Percentiles rank a stretch among this genome's conserved stretches.
phyloP scores from a whole-genome alignment of 2,888 invertebrate genomes.

The Cantharis rustica region DNA sequence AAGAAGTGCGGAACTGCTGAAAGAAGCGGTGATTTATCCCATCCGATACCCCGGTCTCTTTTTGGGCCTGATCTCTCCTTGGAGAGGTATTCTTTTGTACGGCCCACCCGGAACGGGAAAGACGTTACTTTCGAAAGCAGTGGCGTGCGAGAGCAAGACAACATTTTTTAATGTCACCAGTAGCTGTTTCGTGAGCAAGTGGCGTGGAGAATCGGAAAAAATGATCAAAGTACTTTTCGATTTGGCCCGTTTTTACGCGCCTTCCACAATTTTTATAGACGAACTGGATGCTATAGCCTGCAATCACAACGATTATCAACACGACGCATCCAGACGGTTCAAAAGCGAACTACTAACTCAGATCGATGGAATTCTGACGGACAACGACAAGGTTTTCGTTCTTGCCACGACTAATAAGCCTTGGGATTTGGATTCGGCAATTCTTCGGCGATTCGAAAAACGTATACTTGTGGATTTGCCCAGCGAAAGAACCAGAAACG shows the following conservation, averaged over 20 bases:
- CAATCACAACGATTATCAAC: conserved; percentile 69
- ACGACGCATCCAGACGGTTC: conserved; percentile 85
- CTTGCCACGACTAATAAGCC: conserved; percentile 91
- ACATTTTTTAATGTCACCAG: conserved; percentile 92
- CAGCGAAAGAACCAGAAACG: conserved; percentile 64
- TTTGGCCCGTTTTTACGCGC: conserved; percentile 77
- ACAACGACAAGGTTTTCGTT: conserved; percentile 71
- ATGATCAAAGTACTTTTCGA: conserved; percentile 87
- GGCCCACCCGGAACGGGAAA: conserved; percentile 84
- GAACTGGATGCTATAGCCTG: conserved; percentile 88
- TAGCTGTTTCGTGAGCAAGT: conserved; percentile 90
- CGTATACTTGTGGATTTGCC: conserved; percentile 83
- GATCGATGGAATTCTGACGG: conserved; percentile 76
- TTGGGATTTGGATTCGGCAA: conserved; percentile 90
- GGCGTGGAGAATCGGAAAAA: conserved; percentile 96
- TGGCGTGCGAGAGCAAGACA: conserved; percentile 77
- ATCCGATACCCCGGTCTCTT: conserved; percentile 75
- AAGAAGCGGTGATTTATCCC: conserved; percentile 87
- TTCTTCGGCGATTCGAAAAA: conserved; percentile 87
- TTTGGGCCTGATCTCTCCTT: conserved; percentile 71
- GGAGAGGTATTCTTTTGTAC: conserved; percentile 73
- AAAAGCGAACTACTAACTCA: conserved; percentile 88
- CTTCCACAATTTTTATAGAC: conserved; percentile 91
- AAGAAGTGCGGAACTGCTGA: conserved; percentile 74
- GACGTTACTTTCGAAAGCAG: conserved; percentile 86